Conservation (phyloP, 2,113 vertebrate species). For the Larimichthys crocea region DNA sequence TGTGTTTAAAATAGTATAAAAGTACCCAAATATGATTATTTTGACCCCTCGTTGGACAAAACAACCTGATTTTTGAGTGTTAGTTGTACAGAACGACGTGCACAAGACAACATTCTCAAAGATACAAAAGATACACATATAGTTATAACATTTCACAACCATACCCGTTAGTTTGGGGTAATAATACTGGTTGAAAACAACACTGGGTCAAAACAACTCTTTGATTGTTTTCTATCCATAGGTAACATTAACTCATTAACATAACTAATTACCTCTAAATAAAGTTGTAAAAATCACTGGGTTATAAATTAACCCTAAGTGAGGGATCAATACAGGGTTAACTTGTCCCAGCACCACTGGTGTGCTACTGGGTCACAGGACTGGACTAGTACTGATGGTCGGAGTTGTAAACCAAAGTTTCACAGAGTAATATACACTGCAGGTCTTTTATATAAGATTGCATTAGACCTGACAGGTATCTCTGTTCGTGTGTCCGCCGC, state of each 20-base stretch:
- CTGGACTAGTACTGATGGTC: neutral
- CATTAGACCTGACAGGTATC: neutral
- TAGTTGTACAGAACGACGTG: neutral
- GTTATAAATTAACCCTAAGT: no score
- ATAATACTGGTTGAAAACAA: neutral
- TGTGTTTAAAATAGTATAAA: no score
- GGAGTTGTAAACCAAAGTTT: neutral
- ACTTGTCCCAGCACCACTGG: no score
- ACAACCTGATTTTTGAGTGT: neutral
- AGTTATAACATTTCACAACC: neutral
- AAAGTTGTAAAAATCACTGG: no score
- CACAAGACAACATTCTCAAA: neutral
- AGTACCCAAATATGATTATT: neutral
- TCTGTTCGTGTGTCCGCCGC: conserved; percentile 25
- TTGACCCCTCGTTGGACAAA: neutral
- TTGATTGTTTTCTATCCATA: neutral
- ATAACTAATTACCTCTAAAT: no score
- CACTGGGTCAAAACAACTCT: neutral
- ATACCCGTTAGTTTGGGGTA: neutral
- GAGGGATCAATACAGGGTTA: no score
- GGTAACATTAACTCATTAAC: neutral
- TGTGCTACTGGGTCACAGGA: no score
- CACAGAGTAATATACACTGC: neutral
- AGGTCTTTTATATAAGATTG: neutral
- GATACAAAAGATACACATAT: no score